These are phyloP conservation scores for Sinocyclocheilus grahami DNA, from an alignment of 2,113 vertebrate genomes.

Conservation along the genomic window DNA sequence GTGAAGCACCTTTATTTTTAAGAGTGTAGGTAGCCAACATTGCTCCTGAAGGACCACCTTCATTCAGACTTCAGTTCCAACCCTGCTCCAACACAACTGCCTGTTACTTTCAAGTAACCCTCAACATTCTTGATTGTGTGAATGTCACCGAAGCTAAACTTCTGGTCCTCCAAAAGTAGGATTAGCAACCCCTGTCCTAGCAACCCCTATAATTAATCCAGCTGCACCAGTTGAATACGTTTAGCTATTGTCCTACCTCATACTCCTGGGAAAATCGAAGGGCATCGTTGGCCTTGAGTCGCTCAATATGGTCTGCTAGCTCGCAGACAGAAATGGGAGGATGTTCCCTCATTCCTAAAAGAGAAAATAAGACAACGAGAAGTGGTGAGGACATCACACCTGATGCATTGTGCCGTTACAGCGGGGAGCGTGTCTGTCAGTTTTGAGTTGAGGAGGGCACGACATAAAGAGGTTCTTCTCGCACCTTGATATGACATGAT, in stretches of 20 bases:
- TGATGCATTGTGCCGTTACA: background rate
- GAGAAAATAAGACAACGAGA: conserved; percentile 13
- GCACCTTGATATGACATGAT: conserved; percentile 11
- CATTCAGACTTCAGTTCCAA: no score
- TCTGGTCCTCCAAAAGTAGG: background rate
- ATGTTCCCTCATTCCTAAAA: conserved; percentile 86
- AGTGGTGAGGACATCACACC: background rate
- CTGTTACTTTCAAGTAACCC: background rate
- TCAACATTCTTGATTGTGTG: background rate
- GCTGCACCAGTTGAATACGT: background rate
- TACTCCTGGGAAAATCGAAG: conserved; percentile 96
- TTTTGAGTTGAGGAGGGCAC: conserved; percentile 1
- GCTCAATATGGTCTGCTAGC: conserved; percentile 88
- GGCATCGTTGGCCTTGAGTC: conserved; percentile 90
- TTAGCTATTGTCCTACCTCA: conserved; percentile 76
- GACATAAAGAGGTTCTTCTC: background rate
- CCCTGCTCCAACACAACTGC: background rate
- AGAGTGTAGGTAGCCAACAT: no score
- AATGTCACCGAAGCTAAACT: background rate
- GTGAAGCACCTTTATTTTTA: no score
- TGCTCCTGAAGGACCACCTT: background rate
- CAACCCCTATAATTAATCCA: background rate
- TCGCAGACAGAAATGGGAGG: conserved; percentile 85
- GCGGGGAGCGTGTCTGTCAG: background rate
- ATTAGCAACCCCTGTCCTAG: background rate